Evolutionary conservation across 1,140 invertebrate genomes (phyloP), one percentile per base, ranked within the genome.

Genomic region (Drosophila insularis): DNA sequence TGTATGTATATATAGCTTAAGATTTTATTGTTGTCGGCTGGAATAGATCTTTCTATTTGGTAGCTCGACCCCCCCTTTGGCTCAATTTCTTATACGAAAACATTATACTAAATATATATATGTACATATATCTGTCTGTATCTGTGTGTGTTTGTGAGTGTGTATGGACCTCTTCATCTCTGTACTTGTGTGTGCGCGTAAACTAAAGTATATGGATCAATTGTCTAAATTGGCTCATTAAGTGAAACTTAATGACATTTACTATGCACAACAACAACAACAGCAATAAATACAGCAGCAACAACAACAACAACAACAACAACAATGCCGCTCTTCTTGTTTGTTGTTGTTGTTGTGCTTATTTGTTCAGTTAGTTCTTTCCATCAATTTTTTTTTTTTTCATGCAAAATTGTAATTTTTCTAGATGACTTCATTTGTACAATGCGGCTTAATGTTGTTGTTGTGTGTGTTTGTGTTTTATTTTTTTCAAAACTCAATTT

Each of bases 161-260:
- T 77, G 74, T 77, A 40, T 17, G 43, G 43, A 50, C 43, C 43
- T 50, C 43, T 50, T 50, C 43, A 50, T 50, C 43, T 50, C 43
- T 79, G 55, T 63, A 23, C 53, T 11, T 68, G 21, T 68, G 64
- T 46, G 40, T 27, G 70, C 71, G 82, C 78, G 82, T 86, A 86
- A 87, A 86, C 82, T 87, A 87, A 82, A 81, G 82, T 84, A 87
- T 85, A 86, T 86, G 82, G 79, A 86, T 87, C 82, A 86, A 86
- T 86, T 86, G 82, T 86, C 82, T 86, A 86, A 86, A 86, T 86
- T 86, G 82, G 79, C 82, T 86, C 82, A 86, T 86, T 86, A 86
- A 86, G 82, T 86, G 82, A 86, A 87, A 82, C 82, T 86, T 86
- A 86, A 86, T 86, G 82, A 86, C 82, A 86, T 86, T 86, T 86